Evolutionary conservation across 1,140 invertebrate species (phyloP).

Genomic region (Lordiphosa mommai): DNA sequence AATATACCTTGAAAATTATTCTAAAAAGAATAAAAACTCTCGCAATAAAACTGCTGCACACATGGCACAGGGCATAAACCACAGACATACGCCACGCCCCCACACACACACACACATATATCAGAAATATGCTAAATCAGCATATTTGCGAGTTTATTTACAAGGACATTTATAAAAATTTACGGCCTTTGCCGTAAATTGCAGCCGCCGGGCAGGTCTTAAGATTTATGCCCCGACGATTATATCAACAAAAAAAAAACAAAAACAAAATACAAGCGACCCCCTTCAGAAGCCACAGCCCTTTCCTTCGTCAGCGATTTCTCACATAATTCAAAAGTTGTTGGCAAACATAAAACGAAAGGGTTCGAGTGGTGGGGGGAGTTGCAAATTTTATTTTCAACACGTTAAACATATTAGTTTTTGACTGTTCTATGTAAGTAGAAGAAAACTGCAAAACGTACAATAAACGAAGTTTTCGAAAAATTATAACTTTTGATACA

Average conservation of each 20-base stretch:
- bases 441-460: no score
- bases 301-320: constrained; percentile 30
- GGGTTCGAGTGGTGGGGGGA: constrained; percentile 14
- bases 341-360: constrained; percentile 32
- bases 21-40: constrained; percentile 2
- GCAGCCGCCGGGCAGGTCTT: constrained; percentile 73
- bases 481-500: no score
- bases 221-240: constrained; percentile 69
- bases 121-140: constrained; percentile 76
- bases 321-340: constrained; percentile 59
- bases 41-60: constrained; percentile 69
- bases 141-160: constrained; percentile 78
- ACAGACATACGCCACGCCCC: constrained; percentile 63
- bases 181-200: constrained; percentile 69
- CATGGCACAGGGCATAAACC: constrained; percentile 60
- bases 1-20: not conserved
- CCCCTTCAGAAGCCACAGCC: not conserved
- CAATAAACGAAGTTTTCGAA: no score
- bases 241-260: constrained; percentile 38
- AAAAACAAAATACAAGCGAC: not conserved
- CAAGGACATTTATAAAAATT: constrained; percentile 78
- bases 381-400: no score
- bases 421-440: no score
- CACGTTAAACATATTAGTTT: no score
- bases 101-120: constrained; percentile 32